Percentiles rank a stretch among this genome's conserved stretches.
phyloP scores from a whole-genome alignment of 1,140 invertebrate genomes.

The Wiebesia pumilae region DNA sequence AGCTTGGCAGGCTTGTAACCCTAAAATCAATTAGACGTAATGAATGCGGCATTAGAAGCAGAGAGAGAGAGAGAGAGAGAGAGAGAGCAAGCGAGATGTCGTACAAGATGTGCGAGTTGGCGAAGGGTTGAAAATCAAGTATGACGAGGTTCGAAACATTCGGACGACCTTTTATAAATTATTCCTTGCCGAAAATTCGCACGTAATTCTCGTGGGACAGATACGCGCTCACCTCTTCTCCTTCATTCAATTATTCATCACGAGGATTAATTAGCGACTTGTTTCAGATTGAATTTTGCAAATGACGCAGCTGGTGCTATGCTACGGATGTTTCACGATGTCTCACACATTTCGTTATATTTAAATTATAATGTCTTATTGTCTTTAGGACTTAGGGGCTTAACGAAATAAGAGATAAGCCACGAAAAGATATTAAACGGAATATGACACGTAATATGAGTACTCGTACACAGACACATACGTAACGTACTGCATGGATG shows the following conservation, averaged over 20 bases:
- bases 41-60: slow-evolving; percentile 65
- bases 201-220: slow-evolving; percentile 18
- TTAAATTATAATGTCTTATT: too few relatives aligned
- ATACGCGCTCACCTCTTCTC: not conserved
- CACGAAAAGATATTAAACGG: too few relatives aligned
- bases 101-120: too few relatives aligned
- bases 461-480: too few relatives aligned
- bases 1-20: slow-evolving; percentile 59
- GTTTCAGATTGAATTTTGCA: slow-evolving; percentile 24
- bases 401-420: too few relatives aligned
- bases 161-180: slow-evolving; percentile 32
- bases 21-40: slow-evolving; percentile 69
- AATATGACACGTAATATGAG: too few relatives aligned
- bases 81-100: slow-evolving; percentile 31
- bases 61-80: not conserved
- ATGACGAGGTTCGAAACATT: not conserved
- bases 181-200: slow-evolving; percentile 20
- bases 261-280: slow-evolving; percentile 40
- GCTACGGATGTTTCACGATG: not conserved
- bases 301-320: not conserved
- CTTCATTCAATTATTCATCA: slow-evolving; percentile 39
- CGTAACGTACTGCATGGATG: too few relatives aligned
- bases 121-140: too few relatives aligned
- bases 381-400: too few relatives aligned
- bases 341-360: too few relatives aligned